Percentiles rank a stretch among this genome's conserved stretches.
Evolutionary conservation across 2,888 invertebrate species (phyloP).

Genomic region (Cephus sareptanus): DNA sequence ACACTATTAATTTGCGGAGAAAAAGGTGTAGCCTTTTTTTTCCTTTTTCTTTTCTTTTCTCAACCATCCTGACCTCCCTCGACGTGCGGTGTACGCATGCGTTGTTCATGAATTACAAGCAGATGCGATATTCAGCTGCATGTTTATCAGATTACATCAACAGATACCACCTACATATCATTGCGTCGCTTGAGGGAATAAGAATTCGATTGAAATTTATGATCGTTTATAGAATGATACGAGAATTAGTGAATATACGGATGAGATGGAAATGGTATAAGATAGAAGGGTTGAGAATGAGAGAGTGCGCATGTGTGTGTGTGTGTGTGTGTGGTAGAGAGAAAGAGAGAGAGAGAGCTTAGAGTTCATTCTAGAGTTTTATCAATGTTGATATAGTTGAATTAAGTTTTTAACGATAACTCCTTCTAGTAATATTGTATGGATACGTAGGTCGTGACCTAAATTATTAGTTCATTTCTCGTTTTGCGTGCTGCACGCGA

Average conservation of each 20-base stretch:
- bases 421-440: slow-evolving; percentile 13
- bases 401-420: slow-evolving; percentile 40
- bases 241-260: neutral
- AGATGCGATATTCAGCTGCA: neutral
- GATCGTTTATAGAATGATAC: neutral
- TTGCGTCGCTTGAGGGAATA: slow-evolving; percentile 33
- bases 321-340: neutral
- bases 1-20: neutral
- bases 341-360: slow-evolving; percentile 24
- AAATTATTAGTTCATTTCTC: slow-evolving; percentile 6
- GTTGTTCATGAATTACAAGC: neutral
- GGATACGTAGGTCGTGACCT: slow-evolving; percentile 1
- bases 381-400: slow-evolving; percentile 41
- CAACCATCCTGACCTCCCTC: neutral
- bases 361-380: slow-evolving; percentile 48
- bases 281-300: neutral
- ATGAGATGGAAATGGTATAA: neutral
- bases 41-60: neutral
- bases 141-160: neutral
- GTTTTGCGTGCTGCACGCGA: neutral
- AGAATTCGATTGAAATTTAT: slow-evolving; percentile 16
- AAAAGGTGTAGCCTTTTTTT: neutral
- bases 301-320: neutral
- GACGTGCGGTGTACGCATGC: neutral
- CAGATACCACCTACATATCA: slow-evolving; percentile 44